These are phyloP conservation scores for Drosophila tristis DNA, from an alignment of 1,140 invertebrate species.

Conservation along the genomic window DNA sequence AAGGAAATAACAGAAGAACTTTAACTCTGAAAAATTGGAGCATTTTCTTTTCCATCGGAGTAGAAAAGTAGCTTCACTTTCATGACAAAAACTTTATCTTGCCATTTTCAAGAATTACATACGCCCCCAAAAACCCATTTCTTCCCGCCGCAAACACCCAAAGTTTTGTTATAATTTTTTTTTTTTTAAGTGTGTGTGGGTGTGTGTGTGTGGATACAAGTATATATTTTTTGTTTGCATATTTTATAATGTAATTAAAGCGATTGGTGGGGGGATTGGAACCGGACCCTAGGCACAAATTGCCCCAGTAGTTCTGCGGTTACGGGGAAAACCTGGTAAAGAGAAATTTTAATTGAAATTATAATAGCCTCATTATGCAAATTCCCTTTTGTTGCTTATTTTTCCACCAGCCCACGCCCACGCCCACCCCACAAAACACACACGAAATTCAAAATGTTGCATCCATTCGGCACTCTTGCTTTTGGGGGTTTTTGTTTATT, in stretches of 20 bases:
- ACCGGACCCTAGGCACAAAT: constrained; percentile 25
- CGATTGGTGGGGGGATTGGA: constrained; percentile 18
- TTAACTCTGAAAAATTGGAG: no score
- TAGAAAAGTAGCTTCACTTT: neutral
- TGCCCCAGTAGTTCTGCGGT: constrained; percentile 42
- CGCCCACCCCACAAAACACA: constrained; percentile 24
- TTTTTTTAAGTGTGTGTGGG: no score
- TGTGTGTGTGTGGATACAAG: no score
- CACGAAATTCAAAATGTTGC: constrained; percentile 39
- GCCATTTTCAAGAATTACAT: neutral
- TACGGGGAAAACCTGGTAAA: constrained; percentile 39
- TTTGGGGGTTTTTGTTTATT: constrained; percentile 42
- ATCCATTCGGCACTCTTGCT: neutral
- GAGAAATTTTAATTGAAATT: constrained; percentile 78
- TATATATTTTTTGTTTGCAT: constrained; percentile 34
- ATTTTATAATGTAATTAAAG: constrained; percentile 61
- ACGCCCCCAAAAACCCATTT: neutral
- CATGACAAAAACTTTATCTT: neutral
- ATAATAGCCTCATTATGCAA: constrained; percentile 80
- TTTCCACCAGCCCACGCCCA: constrained; percentile 7
- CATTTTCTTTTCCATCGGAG: no score
- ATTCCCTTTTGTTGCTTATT: constrained; percentile 65
- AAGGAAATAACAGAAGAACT: no score
- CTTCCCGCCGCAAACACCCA: neutral
- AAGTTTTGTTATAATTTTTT: constrained; percentile 3